phyloP scores from a whole-genome alignment of 2,888 invertebrate genomes.

The Drosophila meridionalis region DNA sequence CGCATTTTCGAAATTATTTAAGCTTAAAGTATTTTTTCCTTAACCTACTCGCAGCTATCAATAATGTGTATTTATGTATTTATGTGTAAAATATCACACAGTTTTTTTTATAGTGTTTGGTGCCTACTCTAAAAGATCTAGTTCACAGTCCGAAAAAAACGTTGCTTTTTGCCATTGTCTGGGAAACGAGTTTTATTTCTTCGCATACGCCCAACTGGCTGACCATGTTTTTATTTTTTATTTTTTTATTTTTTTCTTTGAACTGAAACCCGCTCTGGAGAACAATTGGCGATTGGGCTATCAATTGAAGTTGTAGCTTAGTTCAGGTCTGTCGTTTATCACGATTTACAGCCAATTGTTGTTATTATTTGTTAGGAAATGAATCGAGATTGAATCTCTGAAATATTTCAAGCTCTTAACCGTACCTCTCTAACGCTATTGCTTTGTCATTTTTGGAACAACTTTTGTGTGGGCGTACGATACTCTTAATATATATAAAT shows the following conservation, averaged over 20 bases:
- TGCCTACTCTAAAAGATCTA: slow-evolving; percentile 33
- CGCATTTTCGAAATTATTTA: neutral
- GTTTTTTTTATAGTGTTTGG: slow-evolving; percentile 9
- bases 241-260: slow-evolving; percentile 16
- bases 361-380: slow-evolving; percentile 55
- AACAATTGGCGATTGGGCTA: slow-evolving; percentile 65
- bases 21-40: neutral
- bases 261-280: slow-evolving; percentile 41
- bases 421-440: slow-evolving; percentile 26
- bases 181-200: slow-evolving; percentile 63
- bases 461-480: slow-evolving; percentile 49
- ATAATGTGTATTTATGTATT: slow-evolving; percentile 21
- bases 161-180: slow-evolving; percentile 57
- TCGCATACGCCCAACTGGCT: slow-evolving; percentile 57
- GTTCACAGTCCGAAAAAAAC: slow-evolving; percentile 48
- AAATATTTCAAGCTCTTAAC: slow-evolving; percentile 14
- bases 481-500: slow-evolving; percentile 23
- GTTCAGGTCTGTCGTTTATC: slow-evolving; percentile 58
- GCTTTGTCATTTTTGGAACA: slow-evolving; percentile 49
- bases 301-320: slow-evolving; percentile 59
- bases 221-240: slow-evolving; percentile 40
- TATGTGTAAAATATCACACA: slow-evolving; percentile 16
- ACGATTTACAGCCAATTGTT: slow-evolving; percentile 67
- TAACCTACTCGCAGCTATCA: slow-evolving; percentile 12
- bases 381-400: slow-evolving; percentile 22